Evolutionary conservation across 2,113 vertebrate species (phyloP), one percentile per base, ranked within the genome.

Genomic region (Syngnathus floridae): DNA sequence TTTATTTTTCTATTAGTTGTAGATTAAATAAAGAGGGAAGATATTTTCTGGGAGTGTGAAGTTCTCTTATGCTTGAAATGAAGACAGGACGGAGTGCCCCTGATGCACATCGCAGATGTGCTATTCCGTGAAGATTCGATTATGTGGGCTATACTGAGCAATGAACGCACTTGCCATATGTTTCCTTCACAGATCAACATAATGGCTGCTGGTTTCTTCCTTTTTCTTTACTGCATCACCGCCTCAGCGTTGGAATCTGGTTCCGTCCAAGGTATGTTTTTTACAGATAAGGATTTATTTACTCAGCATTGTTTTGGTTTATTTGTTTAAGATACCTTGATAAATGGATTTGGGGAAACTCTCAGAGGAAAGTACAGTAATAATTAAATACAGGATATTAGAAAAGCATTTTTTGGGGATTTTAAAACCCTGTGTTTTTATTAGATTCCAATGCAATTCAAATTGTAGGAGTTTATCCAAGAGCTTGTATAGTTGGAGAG

Each of bases 161-260:
- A 56, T 41, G 55, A 65, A 36, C 68, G 22, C 59, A 49, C 8
- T 49, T n/a, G 17, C 56, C 70, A 69, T 65, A 67, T 79, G 72
- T 74, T 74, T 62, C 51, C 64, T 72, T 67, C 62, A 65, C 77
- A 85, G 82, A 36, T 67, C 66, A 9, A 46, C 71, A 60, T 64
- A 73, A 87, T 82, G 86, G 68, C 82, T 52, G 62, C 79, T 0
- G 31, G 54, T 69, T 17, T 84, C 51, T 8, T 82, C 63, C 54
- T 73, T 61, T 17, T 62, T 45, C 65, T 85, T 1, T 45, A 63
- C 64, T 8, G 64, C 64, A 2, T 67, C 64, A 36, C 65, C 13
- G 38, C 61, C 17, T 52, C 46, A 40, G 65, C 67, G 1, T 65
- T 71, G 79, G 67, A 71, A 12, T 38, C 48, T 0, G 13, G 67